Base-by-base conservation (phyloP, 2,113 vertebrate genomes). In the Protomyctophum bolini region DNA sequence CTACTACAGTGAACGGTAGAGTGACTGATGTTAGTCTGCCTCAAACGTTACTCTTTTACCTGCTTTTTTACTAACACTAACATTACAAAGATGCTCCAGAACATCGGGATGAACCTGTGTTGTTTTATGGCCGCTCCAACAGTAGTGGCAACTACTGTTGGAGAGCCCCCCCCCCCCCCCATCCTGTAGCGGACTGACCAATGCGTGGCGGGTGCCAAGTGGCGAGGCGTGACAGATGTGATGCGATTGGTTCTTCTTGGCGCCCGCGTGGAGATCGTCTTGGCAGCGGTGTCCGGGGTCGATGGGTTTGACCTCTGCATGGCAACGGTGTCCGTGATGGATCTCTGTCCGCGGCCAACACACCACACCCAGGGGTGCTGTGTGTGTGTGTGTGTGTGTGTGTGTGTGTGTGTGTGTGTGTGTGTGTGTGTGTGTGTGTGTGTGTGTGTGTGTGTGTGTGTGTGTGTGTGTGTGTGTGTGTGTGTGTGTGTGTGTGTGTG, bases 301-400 rank as follows among this genome's bases (percentile, higher is more conserved):
- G 86, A 90, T 90, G 84, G 86, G 61, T 90, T 82, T 91, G 89
- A 90, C 89, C 90, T 89, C 90, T 61, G 71, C 49, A 55, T 72
- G 80, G 74, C 83, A 68, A 75, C 58, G 47, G 81, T 87, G 81
- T 66, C 65, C 80, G 82, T 89, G 86, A 88, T 87, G 87, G 85
- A 91, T 89, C 81, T 63, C 76, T 75, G 1, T 54, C 75, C 41
- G 14, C 45, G 15, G 73, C 88, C 82, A 84, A 64, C 75, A 67
- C 76, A 41, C 33, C 33, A 77, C 76, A 64, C 47, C 41, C 69
- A 54, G 70, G 41, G 59, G 75, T 72, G 72, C 77, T 63, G 70
- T 4, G 10, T 14, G 3, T 2, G 33, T 41, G 33, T 3, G 3
- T 6, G 33, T 3, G 33, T 6, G 33, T 2, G 33, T 41, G 33